phyloP scores from a whole-genome alignment of 2,113 vertebrate genomes.

The Callithrix jacchus region DNA sequence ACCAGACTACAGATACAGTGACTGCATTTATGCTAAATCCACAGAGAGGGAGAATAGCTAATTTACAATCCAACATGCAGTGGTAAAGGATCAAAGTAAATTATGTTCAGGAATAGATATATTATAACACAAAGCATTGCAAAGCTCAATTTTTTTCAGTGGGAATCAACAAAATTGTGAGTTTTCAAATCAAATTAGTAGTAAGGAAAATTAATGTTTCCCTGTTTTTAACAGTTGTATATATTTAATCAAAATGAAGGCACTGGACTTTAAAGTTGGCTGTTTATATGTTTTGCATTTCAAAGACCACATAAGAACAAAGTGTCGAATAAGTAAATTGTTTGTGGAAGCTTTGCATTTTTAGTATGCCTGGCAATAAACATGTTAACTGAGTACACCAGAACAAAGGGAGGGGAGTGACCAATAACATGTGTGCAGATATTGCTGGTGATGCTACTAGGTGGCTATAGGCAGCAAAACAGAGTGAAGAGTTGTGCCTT shows the following conservation, averaged over 20 bases:
- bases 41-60: neutral
- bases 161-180: neutral
- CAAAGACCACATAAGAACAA: neutral
- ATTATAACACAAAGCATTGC: neutral
- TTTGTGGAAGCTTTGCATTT: neutral
- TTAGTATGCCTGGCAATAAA: neutral
- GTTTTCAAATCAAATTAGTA: constrained; percentile 36
- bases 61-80: neutral
- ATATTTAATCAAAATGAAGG: neutral
- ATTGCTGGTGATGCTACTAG: neutral
- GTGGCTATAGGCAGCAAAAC: neutral
- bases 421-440: neutral
- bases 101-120: neutral
- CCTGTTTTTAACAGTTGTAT: neutral
- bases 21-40: neutral
- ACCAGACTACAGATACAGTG: neutral
- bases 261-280: neutral
- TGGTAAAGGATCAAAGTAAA: neutral
- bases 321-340: neutral
- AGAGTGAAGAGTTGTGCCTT: neutral
- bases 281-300: neutral
- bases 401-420: neutral
- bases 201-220: neutral
- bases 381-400: neutral
- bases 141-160: neutral